Evolutionary conservation across 2,888 invertebrate species (phyloP), one percentile per base, ranked within the genome.

Genomic region (Drosophila pegasa): DNA sequence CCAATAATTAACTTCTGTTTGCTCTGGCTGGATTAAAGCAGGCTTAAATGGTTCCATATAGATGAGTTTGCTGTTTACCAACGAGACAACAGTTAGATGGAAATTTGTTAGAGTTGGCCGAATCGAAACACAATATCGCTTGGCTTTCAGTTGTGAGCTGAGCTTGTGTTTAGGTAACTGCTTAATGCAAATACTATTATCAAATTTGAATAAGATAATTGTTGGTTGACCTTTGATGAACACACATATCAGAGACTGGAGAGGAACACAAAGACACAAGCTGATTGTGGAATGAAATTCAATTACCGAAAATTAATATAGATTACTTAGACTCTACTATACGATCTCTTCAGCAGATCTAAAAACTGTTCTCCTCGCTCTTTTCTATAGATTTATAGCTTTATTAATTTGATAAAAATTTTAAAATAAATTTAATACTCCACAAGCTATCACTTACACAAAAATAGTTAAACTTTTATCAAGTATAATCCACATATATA

Each of bases 1-100:
- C 27, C 38, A 25, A 38, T 38, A 38, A 52, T 38, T 20, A 52
- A 52, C 18, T 52, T 18, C 27, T 52, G 27, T 52, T 52, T 52
- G 12, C 25, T 8, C 35, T n/a, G 48, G n/a, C 16, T 6, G 16
- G 3, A 38, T 27, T 20, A 14, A 8, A 25, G 50, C 50, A 7
- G 31, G 43, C 33, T 33, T 9, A 29, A 48, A 22, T n/a, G 33
- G n/a, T 9, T 9, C 14, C 18, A 33, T 22, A 48, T 33, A 48
- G 8, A n/a, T 14, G 27, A 3, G 29, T 12, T 18, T 12, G 1
- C 18, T 31, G 18, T 47, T 18, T 3, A 18, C 6, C 47, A 25
- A 40, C 12, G 37, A 40, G 14, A 41, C 41, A 22, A 8, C 18
- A 31, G 16, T 33, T 48, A 20, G n/a, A 9, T 33, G 10, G 3